A percentile compares a stretch with the other conserved stretches of the same genome.
These are phyloP conservation scores for Idaea straminata DNA, from an alignment of 2,888 invertebrate species.

Conservation along the genomic window DNA sequence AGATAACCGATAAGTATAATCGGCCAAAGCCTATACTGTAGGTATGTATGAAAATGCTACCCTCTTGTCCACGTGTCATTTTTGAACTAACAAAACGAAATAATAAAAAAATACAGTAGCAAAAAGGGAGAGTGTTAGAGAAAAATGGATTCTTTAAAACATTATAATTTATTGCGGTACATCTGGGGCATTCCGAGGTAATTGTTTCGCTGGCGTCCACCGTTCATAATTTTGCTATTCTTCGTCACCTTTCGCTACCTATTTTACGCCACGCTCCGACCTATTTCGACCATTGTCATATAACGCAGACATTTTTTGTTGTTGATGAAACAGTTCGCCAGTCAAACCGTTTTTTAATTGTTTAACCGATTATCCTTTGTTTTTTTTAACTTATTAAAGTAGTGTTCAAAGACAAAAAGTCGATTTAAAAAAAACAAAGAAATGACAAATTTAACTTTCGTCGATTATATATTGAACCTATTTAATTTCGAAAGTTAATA, in stretches of 20 bases:
- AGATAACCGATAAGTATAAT: too few relatives aligned
- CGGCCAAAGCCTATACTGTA: too few relatives aligned
- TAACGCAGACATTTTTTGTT: background rate
- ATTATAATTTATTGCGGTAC: conserved; percentile 62
- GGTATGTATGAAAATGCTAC: background rate
- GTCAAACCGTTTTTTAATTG: too few relatives aligned
- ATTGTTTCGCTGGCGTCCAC: conserved; percentile 43
- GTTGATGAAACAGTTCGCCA: too few relatives aligned
- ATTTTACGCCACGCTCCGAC: background rate
- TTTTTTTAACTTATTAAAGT: too few relatives aligned
- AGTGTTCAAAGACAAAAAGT: too few relatives aligned
- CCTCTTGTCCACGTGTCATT: conserved; percentile 27
- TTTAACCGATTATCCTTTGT: too few relatives aligned
- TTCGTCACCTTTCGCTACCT: conserved; percentile 44
- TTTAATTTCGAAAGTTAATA: too few relatives aligned
- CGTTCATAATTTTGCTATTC: conserved; percentile 23
- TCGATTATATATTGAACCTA: too few relatives aligned
- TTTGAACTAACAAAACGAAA: conserved; percentile 51
- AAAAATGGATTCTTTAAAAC: conserved; percentile 53
- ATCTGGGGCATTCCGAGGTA: conserved; percentile 29
- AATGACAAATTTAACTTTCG: too few relatives aligned
- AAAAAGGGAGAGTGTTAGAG: conserved; percentile 65
- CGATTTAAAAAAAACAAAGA: too few relatives aligned
- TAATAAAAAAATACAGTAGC: conserved; percentile 63
- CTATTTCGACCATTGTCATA: conserved; percentile 34